Conservation (phyloP, 2,797 vertebrate genomes). For the Ctenopoma multispine region DNA sequence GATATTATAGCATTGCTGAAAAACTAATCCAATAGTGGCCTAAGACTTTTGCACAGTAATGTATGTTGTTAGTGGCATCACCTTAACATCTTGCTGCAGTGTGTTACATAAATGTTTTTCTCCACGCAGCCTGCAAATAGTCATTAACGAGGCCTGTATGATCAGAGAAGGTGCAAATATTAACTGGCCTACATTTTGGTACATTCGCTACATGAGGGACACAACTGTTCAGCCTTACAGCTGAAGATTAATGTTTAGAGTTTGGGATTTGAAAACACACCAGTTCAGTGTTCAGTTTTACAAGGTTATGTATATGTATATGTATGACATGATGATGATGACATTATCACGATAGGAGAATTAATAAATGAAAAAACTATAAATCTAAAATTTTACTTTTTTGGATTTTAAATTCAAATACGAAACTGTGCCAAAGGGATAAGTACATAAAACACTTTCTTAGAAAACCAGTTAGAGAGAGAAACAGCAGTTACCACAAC, state of each 20-base stretch:
- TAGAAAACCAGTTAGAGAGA: neutral
- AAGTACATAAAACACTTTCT: neutral
- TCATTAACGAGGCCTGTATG: neutral
- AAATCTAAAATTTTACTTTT: neutral
- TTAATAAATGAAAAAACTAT: neutral
- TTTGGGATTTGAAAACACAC: neutral
- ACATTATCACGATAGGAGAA: neutral
- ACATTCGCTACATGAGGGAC: constrained; percentile 69
- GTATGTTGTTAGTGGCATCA: neutral
- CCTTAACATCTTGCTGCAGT: constrained; percentile 4
- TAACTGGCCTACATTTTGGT: constrained; percentile 41
- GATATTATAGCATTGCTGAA: no score
- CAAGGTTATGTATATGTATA: no score
- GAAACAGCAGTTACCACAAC: constrained; percentile 25
- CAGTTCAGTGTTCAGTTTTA: no score
- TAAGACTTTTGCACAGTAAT: no score
- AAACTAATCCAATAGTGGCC: no score
- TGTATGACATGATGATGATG: no score
- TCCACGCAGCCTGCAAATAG: neutral
- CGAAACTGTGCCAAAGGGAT: neutral
- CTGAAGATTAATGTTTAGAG: neutral
- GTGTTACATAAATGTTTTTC: constrained; percentile 11
- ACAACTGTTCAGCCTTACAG: neutral
- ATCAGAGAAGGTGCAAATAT: constrained; percentile 2
- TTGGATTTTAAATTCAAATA: neutral